Evolutionary conservation across 2,888 invertebrate species (phyloP).

Genomic region (Epirrhoe tristata): DNA sequence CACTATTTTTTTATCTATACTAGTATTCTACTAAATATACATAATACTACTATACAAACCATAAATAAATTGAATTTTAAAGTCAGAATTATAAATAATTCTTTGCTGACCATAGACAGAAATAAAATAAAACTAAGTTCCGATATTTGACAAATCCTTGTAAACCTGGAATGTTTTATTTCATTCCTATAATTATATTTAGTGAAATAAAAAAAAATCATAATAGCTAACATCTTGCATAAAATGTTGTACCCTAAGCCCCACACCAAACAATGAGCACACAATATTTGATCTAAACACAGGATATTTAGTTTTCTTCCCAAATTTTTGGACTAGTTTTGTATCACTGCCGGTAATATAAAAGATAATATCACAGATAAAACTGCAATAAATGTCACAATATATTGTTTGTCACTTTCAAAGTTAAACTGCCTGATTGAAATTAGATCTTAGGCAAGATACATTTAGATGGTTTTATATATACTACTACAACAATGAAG

Average conservation of each 20-base stretch:
- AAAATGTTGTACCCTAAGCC: background rate
- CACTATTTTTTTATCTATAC: slow-evolving; percentile 13
- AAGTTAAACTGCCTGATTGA: background rate
- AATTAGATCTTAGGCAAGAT: background rate
- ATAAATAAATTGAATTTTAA: slow-evolving; percentile 21
- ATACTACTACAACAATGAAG: background rate
- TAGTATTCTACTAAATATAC: slow-evolving; percentile 12
- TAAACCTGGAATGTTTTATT: background rate
- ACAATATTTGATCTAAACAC: background rate
- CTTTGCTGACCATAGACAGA: slow-evolving; percentile 4
- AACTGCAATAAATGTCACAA: background rate
- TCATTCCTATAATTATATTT: too few relatives aligned
- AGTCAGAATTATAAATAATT: slow-evolving; percentile 1
- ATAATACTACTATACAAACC: slow-evolving; percentile 35
- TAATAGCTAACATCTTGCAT: background rate
- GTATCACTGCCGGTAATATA: background rate
- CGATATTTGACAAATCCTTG: slow-evolving; percentile 3
- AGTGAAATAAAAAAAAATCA: background rate
- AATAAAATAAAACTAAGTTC: slow-evolving; percentile 5
- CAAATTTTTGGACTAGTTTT: background rate
- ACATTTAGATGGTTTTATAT: background rate
- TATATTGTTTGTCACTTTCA: background rate
- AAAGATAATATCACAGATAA: background rate
- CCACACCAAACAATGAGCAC: background rate
- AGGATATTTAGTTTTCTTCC: background rate